Evolutionary conservation across 2,113 vertebrate species (phyloP), one percentile per base, ranked within the genome.

Genomic region (Cyprinus carpio): DNA sequence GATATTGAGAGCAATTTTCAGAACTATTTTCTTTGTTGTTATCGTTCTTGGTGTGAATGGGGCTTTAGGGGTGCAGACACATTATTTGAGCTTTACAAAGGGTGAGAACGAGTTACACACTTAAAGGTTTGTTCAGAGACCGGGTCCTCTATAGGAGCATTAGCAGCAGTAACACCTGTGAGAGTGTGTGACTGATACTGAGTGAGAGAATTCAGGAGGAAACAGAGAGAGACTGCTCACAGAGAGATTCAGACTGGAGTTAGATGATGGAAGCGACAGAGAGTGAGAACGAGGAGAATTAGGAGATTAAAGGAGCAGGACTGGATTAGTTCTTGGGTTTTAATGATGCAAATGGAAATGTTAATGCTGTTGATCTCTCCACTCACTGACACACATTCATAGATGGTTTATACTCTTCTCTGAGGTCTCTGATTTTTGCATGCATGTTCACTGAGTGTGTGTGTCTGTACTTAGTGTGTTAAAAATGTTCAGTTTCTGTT

Each of bases 291-390:
- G 72, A 77, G 37, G 89, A 90, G 92, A 93, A 92, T 93, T 92
- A 90, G 88, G 91, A 93, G 93, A 94, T 94, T 94, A 94, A 93
- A 94, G 90, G 88, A 91, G 88, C 88, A 86, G 88, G 43, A 29
- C 91, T 88, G 93, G 92, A 93, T 94, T 93, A 94, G 89, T 86
- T 86, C 85, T 58, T 92, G 90, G 92, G 91, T 92, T 94, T 94
- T 93, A 91, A 93, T 93, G 91, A 89, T 81, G 85, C 75, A 84
- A 85, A 93, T 94, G 90, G 88, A 92, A 93, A 91, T 91, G 92
- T 90, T 90, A 93, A 93, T 92, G 87, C 90, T 89, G 90, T 84
- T 87, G 89, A 88, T 88, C 83, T 90, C 81, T 91, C 81, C 69
- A 72, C 34, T 72, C 10, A n/a, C 4, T 72, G 75, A 78, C 75